phyloP scores from a whole-genome alignment of 2,113 vertebrate genomes.

The Rhinogobius similis region DNA sequence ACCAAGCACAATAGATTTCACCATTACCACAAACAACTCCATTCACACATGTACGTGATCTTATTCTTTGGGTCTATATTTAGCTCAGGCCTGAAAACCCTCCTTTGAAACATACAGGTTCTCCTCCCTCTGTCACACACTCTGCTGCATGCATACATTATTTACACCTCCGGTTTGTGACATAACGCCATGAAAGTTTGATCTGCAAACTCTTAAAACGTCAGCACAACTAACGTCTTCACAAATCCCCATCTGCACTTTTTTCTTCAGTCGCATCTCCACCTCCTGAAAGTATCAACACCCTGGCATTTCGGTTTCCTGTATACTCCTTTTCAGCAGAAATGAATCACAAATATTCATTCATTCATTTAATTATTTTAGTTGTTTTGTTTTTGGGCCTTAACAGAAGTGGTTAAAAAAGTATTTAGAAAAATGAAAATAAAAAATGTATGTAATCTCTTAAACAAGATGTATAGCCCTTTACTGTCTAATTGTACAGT shows the following conservation, averaged over 20 bases:
- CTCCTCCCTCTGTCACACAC: neutral
- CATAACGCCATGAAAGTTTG: constrained; percentile 7
- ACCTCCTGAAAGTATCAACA: neutral
- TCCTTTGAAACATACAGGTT: neutral
- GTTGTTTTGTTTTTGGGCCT: too few species aligned
- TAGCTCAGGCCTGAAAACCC: neutral
- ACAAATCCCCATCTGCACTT: neutral
- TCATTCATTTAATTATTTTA: too few species aligned
- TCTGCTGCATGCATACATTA: neutral
- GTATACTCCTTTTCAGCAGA: too few species aligned
- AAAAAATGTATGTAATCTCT: too few species aligned
- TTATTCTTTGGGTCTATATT: neutral
- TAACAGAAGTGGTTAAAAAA: too few species aligned
- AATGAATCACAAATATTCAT: too few species aligned
- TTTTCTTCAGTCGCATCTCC: neutral
- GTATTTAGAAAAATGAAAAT: too few species aligned
- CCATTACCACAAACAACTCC: too few species aligned
- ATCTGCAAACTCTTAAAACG: constrained; percentile 3
- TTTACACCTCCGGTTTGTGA: neutral
- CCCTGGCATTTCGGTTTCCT: neutral
- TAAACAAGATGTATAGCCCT: too few species aligned
- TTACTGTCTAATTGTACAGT: too few species aligned
- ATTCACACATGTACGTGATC: too few species aligned
- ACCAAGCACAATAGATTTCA: too few species aligned
- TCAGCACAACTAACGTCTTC: constrained; percentile 1